Evolutionary conservation across 2,113 vertebrate genomes (phyloP).

Genomic region (Hypocryptadius cinnamomeus): DNA sequence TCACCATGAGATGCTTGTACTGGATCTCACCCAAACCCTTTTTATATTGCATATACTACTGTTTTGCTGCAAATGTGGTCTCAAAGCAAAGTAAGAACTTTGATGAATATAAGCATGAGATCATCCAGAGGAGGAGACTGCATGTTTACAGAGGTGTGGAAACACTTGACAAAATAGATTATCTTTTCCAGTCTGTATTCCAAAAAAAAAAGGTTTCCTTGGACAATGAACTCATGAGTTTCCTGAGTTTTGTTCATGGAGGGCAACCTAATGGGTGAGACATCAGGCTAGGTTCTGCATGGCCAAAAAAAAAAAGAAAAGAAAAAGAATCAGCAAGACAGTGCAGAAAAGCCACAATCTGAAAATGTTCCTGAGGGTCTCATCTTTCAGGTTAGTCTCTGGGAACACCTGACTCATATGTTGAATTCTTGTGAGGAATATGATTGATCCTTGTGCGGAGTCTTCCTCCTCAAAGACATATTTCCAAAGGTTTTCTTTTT

Average conservation of each 20-base stretch:
- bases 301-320: neutral
- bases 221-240: neutral
- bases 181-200: constrained; percentile 10
- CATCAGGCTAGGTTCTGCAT: neutral
- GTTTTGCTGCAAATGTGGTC: neutral
- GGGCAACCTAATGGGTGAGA: neutral
- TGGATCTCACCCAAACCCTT: neutral
- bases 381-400: neutral
- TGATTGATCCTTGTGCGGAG: neutral
- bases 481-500: neutral
- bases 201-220: constrained; percentile 19
- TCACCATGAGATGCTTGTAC: neutral
- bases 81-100: constrained; percentile 24
- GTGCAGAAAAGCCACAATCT: neutral
- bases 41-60: neutral
- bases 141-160: constrained; percentile 9
- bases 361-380: neutral
- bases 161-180: constrained; percentile 7
- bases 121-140: neutral
- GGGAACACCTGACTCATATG: neutral
- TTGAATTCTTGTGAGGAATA: neutral
- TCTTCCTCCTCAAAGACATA: neutral
- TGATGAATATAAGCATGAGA: constrained; percentile 4
- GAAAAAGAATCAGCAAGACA: neutral
- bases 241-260: neutral